Base-by-base conservation (phyloP, 2,888 invertebrate species). In the Andrena marginata region DNA sequence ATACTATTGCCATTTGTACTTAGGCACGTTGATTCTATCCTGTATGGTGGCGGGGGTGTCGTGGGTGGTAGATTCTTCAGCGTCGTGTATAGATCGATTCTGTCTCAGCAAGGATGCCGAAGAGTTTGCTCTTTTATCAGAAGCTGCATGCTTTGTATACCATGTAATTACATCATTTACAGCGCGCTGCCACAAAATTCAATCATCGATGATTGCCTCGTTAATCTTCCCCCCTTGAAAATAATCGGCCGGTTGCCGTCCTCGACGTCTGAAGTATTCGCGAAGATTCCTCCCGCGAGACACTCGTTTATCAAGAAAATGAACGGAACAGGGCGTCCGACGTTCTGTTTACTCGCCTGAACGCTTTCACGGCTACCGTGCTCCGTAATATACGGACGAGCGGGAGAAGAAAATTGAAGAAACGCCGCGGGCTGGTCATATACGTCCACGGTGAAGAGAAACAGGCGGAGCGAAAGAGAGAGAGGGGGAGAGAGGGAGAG, bases 371-470 rank as follows among this genome's bases (percentile, higher is more conserved):
- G 80, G 80, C 77, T 80, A 74, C 68, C 49, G 76, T 74, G 62
- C 59, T 26, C 60, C 54, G 77, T 79, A 81, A 78, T 76, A 67
- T 69, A 75, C 74, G 86, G 60, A 77, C 62, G 67, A 71, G 65
- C 65, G 77, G 48, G 68, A 69, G 76, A 80, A 75, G 79, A 79
- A 85, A 84, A 84, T 84, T 69, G 80, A 67, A 80, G 82, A 80
- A 87, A 81, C 65, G 72, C 70, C 77, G 60, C 71, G 60, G 73
- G 80, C 64, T 59, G 59, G 65, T 60, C 49, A 29, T 84, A 56
- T 67, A 69, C 64, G 59, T 29, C 31, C 23, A 13, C 13, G 13
- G n/a, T 13, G 60, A 59, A 54, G 16, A 42, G 59, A 60, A 23
- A 60, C 42, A 42, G 42, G 74, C 42, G 6, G 20, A 31, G 42